These are phyloP conservation scores for Benthosema pterotum DNA, from an alignment of 2,797 vertebrate genomes.

Conservation along the genomic window DNA sequence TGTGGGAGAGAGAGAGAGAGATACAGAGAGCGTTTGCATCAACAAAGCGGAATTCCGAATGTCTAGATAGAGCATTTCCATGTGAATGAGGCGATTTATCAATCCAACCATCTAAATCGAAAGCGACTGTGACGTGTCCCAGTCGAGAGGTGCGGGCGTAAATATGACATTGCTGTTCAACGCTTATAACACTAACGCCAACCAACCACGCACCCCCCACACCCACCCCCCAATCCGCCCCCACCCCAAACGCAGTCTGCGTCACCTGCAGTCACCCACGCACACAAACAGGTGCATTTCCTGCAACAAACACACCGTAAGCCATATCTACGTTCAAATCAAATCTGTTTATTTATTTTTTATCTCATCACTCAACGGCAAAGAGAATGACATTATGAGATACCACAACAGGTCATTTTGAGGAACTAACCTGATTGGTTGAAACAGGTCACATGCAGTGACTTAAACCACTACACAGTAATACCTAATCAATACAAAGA, in stretches of 20 bases:
- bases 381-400: slow-evolving; percentile 44
- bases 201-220: slow-evolving; percentile 4
- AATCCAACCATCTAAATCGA: slow-evolving; percentile 59
- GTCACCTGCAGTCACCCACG: slow-evolving; percentile 30
- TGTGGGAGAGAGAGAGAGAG: slow-evolving; percentile 6
- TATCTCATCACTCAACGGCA: slow-evolving; percentile 25
- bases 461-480: too few species aligned
- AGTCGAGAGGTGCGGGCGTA: slow-evolving; percentile 55
- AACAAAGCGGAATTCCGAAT: slow-evolving; percentile 38
- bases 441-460: too few species aligned
- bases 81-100: slow-evolving; percentile 64
- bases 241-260: too few species aligned
- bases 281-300: slow-evolving; percentile 29
- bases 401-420: slow-evolving; percentile 48
- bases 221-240: background rate
- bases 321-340: slow-evolving; percentile 25
- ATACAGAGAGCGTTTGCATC: slow-evolving; percentile 16
- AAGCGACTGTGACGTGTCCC: slow-evolving; percentile 52
- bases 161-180: slow-evolving; percentile 56
- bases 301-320: slow-evolving; percentile 20
- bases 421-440: too few species aligned
- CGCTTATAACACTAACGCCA: slow-evolving; percentile 39
- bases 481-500: too few species aligned
- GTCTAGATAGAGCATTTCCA: slow-evolving; percentile 57
- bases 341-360: slow-evolving; percentile 34